phyloP scores from a whole-genome alignment of 2,113 vertebrate genomes.

The Apistogramma diplotaenia region DNA sequence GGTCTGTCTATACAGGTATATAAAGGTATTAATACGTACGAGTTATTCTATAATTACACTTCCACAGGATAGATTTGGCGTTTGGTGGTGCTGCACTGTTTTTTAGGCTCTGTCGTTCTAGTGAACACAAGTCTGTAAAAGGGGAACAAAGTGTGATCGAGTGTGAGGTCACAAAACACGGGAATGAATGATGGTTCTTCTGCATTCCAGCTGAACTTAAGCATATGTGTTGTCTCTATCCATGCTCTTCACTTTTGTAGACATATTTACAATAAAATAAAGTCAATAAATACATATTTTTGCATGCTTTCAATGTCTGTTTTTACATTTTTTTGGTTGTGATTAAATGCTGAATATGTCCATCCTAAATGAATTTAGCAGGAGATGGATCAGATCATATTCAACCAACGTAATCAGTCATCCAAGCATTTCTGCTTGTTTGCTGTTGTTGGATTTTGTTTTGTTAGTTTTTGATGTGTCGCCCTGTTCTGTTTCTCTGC shows the following conservation, averaged over 20 bases:
- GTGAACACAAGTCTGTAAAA: neutral
- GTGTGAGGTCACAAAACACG: neutral
- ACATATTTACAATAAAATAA: constrained; percentile 70
- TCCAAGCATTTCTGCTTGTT: neutral
- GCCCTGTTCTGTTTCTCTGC: neutral
- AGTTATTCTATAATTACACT: neutral
- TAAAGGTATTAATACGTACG: neutral
- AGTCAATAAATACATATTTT: neutral
- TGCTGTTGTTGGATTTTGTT: neutral
- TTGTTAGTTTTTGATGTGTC: neutral
- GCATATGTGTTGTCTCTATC: neutral
- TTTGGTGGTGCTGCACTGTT: neutral
- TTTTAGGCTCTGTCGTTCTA: neutral
- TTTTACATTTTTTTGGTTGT: neutral
- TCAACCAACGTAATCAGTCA: neutral
- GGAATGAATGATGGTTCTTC: neutral
- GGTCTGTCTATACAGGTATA: neutral
- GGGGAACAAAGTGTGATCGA: neutral
- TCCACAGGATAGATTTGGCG: neutral
- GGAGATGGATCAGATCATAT: neutral
- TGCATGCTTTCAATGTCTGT: neutral
- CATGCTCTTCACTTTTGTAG: constrained; percentile 49
- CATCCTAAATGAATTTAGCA: neutral
- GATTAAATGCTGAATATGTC: neutral
- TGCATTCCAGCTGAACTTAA: neutral